Evolutionary conservation across 2,797 vertebrate genomes (phyloP), one percentile per base, ranked within the genome.

Genomic region (Tamandua tetradactyla): DNA sequence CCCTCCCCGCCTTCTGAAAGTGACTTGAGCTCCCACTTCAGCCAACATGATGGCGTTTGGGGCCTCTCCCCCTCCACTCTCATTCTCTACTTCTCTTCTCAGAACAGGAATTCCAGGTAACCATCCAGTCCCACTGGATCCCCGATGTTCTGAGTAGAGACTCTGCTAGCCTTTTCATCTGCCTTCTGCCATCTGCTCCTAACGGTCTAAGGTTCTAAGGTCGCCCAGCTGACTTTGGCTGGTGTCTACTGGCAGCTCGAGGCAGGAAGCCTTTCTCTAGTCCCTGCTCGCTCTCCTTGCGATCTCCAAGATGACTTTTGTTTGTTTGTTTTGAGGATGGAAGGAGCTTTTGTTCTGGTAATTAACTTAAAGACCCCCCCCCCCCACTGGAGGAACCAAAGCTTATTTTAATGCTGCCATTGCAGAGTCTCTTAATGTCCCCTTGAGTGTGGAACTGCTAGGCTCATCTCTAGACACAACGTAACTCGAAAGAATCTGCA

Each of bases 1-100:
- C 37, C 76, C 81, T 64, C 27, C 30, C 35, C 32, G n/a, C 61
- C 35, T 88, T 20, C 57, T 59, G 66, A 82, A 42, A 94, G 94
- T 93, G 94, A 97, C 97, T 97, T 89, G 84, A 69, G 86, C 80
- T 69, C 87, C 81, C 80, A 37, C 49, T 37, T 91, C 96, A 59
- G 85, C 75, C 68, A 75, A 87, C 75, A n/a, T 44, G 91, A 68
- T 79, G 5, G 6, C 94, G 40, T 80, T 55, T 81, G 83, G 93
- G 95, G 95, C 91, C 90, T 15, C 30, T 23, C 47, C 12, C 68
- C 22, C 69, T 69, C 20, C 18, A 20, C 20, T 55, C 52, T 55
- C 25, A 49, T 10, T 42, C 22, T 3, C 11, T 0, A 17, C 85
- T 90, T 30, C 85, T 66, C 23, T 87, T 61, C 71, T 44, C 71